phyloP scores from a whole-genome alignment of 2,797 vertebrate genomes.

The Menidia menidia region DNA sequence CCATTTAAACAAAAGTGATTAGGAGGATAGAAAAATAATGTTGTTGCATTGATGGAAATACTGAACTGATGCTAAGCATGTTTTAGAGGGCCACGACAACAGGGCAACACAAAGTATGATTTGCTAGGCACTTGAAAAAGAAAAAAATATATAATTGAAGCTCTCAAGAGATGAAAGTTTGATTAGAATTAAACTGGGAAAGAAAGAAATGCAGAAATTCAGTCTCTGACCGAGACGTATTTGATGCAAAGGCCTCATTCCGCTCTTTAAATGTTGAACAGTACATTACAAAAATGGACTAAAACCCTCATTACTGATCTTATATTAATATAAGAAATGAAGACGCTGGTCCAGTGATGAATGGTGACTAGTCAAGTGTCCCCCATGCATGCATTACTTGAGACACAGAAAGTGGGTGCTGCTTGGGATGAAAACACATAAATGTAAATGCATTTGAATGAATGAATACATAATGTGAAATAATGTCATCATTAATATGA shows the following conservation, averaged over 20 bases:
- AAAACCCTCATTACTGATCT: not conserved
- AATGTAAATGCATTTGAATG: not conserved
- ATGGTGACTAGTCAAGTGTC: not conserved
- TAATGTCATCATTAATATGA: not conserved
- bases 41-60: not conserved
- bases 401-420: not conserved
- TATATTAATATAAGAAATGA: not conserved
- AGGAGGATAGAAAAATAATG: too few species aligned
- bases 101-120: not conserved
- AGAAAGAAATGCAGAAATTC: not conserved
- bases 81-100: not conserved
- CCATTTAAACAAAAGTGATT: not conserved
- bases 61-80: not conserved
- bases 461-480: not conserved
- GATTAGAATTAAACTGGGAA: not conserved
- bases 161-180: not conserved
- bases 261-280: conserved; percentile 1
- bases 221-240: not conserved
- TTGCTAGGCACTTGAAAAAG: not conserved
- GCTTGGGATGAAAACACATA: not conserved
- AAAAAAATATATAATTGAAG: not conserved
- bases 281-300: not conserved
- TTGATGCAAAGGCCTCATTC: conserved; percentile 5
- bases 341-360: not conserved
- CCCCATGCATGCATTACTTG: not conserved